Evolutionary conservation across 2,797 vertebrate genomes (phyloP), one percentile per base, ranked within the genome.

Genomic region (Distichodus sexfasciatus): DNA sequence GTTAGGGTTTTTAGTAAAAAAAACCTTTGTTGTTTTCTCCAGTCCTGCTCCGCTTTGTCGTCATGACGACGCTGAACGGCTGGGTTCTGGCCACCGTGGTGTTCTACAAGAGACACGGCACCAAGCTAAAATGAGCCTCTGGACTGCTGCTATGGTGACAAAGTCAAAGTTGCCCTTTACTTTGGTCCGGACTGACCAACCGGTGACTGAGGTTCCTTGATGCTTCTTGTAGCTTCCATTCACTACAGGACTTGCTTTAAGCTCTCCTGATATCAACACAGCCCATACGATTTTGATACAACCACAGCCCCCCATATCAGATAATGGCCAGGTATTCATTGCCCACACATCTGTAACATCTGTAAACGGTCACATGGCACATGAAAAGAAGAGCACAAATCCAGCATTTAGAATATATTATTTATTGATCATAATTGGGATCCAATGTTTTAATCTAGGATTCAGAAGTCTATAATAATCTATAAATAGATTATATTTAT

Each of bases 51-150:
- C 24, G 47, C 17, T 64, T 50, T n/a, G 11, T 50, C 2, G 44
- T 48, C 31, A 64, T 64, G 61, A 51, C 47, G 6, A 51, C 46
- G 3, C 44, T 48, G n/a, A 51, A 64, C 9, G 19, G 61, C 61
- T 50, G 44, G 46, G 46, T 48, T 21, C 29, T 48, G 44, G 44
- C 46, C 44, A 64, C 44, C 24, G 48, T 67, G 31, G 31, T 15
- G 14, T 51, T 38, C 40, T 54, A n/a, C 43, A 72, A 58, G 24
- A 11, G 17, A n/a, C 63, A 26, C 6, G 9, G 31, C 24, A 17
- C 38, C 36, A 40, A 59, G 55, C 55, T 41, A 5, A 40, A 26
- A 59, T 15, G 7, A 59, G 14, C 23, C 23, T 8, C 14, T 24
- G 36, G 54, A 14, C 47, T 51, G 54, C 11, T 38, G 54, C 31